Evolutionary conservation across 2,113 vertebrate species (phyloP).

Genomic region (Gopherus flavomarginatus): DNA sequence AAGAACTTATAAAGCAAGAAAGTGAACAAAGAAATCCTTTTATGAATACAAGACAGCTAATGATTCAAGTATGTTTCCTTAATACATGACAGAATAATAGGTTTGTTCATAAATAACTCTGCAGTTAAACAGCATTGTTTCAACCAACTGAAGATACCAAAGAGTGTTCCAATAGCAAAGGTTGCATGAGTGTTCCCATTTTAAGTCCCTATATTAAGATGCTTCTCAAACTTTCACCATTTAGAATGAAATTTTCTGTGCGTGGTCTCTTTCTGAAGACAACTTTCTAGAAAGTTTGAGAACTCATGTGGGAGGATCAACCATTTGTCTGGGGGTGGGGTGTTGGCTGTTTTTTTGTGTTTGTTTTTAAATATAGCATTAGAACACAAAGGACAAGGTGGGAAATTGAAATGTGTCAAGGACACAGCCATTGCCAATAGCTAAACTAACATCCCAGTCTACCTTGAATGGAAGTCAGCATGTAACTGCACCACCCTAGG

Average conservation of each 20-base stretch:
- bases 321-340: background rate
- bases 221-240: background rate
- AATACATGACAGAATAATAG: background rate
- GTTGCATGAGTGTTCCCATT: background rate
- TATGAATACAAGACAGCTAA: background rate
- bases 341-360: background rate
- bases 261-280: background rate
- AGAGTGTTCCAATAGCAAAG: background rate
- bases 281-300: background rate
- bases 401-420: background rate
- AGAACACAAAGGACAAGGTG: background rate
- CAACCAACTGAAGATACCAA: fast-evolving
- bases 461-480: background rate
- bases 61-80: constrained; percentile 33
- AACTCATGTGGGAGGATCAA: background rate
- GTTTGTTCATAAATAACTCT: background rate
- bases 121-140: background rate
- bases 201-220: background rate
- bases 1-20: background rate
- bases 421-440: background rate
- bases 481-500: background rate
- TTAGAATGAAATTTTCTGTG: background rate
- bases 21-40: background rate
- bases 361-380: background rate
- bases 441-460: background rate